Base-by-base conservation (phyloP, 2,797 vertebrate genomes). In the Eurystomus glaucurus region DNA sequence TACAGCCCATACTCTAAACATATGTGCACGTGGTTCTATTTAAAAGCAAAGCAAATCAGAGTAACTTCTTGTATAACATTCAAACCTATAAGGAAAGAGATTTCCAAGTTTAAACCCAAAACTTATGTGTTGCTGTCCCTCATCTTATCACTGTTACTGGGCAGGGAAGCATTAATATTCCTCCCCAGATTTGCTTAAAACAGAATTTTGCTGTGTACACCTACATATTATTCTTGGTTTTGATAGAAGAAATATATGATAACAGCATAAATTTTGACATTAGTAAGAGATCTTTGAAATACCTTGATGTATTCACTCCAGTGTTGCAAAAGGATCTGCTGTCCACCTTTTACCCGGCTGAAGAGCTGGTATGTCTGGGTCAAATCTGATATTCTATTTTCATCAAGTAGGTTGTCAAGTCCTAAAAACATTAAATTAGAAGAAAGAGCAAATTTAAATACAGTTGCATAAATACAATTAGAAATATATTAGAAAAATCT, bases 281-380 rank as follows among this genome's bases (percentile, higher is more conserved):
- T 6, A 86, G 51, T 51, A 85, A 62, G 3, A 57, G 17, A 75
- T 28, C 31, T 94, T 61, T 68, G 19, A 93, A 75, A 78, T 98
- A 98, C 98, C 98, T 99, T 99, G 90, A 99, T 98, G 80, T 99
- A 98, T 94, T 99, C 98, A 72, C 98, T 98, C 98, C 98, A 99
- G 8, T 98, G 98, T 28, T 98, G 98, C 81, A 99, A 92, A 77
- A 99, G 98, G 21, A 97, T 97, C 85, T 98, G 98, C 96, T 98
- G 98, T 18, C 98, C 98, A 4, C 98, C 98, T 94, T 98, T 98
- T 62, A 99, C 98, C 9, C 98, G 97, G 93, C 98, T 99, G 83
- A 98, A 98, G n/a, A 99, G 95, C 86, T 99, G 98, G 85, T 98
- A 99, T 35, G 98, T 98, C 95, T 98, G 98, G 7, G 98, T 98